Percentiles rank a stretch among this genome's conserved stretches.
phyloP scores from a whole-genome alignment of 2,797 vertebrate genomes.

The Myotis planiceps region DNA sequence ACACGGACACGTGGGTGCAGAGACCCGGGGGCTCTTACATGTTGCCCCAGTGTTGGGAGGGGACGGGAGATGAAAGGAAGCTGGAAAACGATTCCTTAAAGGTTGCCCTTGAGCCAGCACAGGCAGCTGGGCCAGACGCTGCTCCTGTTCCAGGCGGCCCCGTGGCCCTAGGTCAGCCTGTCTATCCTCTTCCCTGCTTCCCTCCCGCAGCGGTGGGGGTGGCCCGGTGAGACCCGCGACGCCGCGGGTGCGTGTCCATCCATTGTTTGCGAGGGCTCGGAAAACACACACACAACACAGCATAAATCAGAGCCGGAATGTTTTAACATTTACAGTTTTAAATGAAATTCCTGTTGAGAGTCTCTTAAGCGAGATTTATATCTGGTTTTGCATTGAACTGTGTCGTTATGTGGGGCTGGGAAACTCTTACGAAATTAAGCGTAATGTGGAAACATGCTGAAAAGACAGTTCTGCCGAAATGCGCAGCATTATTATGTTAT shows the following conservation, averaged over 20 bases:
- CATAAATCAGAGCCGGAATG: constrained; percentile 88
- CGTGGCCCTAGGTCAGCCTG: not conserved
- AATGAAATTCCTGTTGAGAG: constrained; percentile 91
- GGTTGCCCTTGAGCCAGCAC: not conserved
- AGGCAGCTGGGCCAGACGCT: fast-evolving
- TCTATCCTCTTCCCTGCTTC: not conserved
- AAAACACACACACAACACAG: constrained; percentile 78
- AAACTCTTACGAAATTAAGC: constrained; percentile 88
- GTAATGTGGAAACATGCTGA: constrained; percentile 90
- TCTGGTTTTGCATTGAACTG: constrained; percentile 90
- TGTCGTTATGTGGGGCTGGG: constrained; percentile 87
- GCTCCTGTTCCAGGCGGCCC: fast-evolving
- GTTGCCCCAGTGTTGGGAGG: not conserved
- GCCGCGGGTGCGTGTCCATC: constrained; percentile 48
- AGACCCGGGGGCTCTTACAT: not conserved
- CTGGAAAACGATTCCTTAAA: not conserved
- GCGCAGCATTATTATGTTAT: constrained; percentile 84
- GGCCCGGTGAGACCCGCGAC: fast-evolving
- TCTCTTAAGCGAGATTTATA: constrained; percentile 92
- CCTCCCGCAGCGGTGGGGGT: not conserved
- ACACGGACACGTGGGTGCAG: not conserved
- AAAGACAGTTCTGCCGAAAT: constrained; percentile 88
- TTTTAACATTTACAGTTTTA: constrained; percentile 90
- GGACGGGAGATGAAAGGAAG: not conserved
- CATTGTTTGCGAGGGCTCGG: constrained; percentile 77